Percentiles rank a stretch among this genome's conserved stretches.
phyloP scores from a whole-genome alignment of 1,140 invertebrate genomes.

The Drosophila lacteicornis region DNA sequence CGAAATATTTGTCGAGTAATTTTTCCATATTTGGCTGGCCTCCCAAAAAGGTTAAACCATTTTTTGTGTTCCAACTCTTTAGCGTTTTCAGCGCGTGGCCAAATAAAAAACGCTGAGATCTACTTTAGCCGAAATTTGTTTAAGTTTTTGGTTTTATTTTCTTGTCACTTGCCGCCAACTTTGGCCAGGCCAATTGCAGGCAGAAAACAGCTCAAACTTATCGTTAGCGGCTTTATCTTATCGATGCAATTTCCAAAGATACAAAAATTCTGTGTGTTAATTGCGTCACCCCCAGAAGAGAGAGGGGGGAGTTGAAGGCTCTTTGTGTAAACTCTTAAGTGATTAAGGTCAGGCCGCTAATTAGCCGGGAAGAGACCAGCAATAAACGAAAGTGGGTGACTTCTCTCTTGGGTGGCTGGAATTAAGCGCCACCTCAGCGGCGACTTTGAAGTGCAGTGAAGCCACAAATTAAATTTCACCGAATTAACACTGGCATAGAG shows the following conservation, averaged over 20 bases:
- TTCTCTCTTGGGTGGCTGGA: background rate
- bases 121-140: constrained; percentile 58
- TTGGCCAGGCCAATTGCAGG: constrained; percentile 36
- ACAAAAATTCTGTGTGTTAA: constrained; percentile 36
- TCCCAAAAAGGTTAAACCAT: constrained; percentile 65
- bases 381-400: constrained; percentile 69
- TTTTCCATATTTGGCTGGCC: constrained; percentile 56
- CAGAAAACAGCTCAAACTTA: constrained; percentile 57
- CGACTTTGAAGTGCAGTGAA: constrained; percentile 43
- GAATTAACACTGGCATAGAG: constrained; percentile 10
- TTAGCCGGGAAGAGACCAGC: constrained; percentile 56
- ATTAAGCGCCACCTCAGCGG: constrained; percentile 42
- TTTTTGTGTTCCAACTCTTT: constrained; percentile 41
- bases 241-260: constrained; percentile 51
- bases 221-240: constrained; percentile 24
- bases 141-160: constrained; percentile 61
- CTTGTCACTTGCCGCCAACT: constrained; percentile 50
- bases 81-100: constrained; percentile 63
- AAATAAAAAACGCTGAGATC: constrained; percentile 42
- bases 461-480: constrained; percentile 27
- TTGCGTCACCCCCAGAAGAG: constrained; percentile 30
- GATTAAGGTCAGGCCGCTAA: constrained; percentile 76
- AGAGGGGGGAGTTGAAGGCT: constrained; percentile 6
- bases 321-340: constrained; percentile 75
- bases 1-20: constrained; percentile 61